A percentile compares a stretch with the other conserved stretches of the same genome.
These are phyloP conservation scores for Pyrrhura leucotis DNA, from an alignment of 2,797 vertebrate genomes.

Conservation along the genomic window DNA sequence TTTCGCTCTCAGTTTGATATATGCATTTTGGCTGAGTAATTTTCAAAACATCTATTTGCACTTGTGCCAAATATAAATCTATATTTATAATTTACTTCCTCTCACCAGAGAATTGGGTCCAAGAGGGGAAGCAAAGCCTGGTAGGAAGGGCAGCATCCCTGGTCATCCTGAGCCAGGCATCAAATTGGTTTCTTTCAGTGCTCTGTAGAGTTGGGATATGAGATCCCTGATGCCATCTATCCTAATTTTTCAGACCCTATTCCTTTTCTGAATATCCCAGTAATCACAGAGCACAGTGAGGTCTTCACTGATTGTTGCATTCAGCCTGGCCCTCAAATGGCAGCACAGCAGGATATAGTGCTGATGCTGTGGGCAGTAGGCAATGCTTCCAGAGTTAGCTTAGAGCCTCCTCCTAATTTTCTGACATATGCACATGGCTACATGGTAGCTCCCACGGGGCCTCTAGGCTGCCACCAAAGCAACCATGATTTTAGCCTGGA, in stretches of 20 bases:
- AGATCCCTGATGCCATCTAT: neutral
- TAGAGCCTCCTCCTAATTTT: neutral
- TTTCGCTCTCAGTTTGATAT: neutral
- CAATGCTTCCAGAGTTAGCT: neutral
- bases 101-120: neutral
- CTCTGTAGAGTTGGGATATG: neutral
- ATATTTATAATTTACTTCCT: neutral
- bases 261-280: neutral
- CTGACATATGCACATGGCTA: neutral
- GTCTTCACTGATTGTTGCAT: neutral
- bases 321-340: neutral
- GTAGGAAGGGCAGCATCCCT: neutral
- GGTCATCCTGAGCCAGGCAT: neutral
- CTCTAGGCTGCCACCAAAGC: neutral
- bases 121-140: neutral
- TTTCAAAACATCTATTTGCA: neutral
- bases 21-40: neutral
- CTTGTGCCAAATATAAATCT: neutral
- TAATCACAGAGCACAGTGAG: neutral
- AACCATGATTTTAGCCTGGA: neutral
- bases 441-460: neutral
- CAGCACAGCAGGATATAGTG: rapidly evolving
- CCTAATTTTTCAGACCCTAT: neutral
- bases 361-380: neutral
- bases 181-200: neutral